Base-by-base conservation (phyloP, 2,113 vertebrate species). In the Peromyscus leucopus region DNA sequence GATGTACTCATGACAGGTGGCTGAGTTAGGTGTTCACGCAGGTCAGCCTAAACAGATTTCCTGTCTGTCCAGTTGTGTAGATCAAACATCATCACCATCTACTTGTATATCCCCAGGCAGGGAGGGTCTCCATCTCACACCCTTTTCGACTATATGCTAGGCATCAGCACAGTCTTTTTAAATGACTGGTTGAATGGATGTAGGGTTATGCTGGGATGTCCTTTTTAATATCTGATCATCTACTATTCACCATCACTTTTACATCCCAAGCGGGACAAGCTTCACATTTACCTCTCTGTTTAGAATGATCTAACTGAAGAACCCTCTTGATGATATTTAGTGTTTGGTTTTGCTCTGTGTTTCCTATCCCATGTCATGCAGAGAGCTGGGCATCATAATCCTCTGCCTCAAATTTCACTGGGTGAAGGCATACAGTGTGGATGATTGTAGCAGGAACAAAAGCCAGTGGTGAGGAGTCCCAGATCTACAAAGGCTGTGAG, bases 51-150 rank as follows among this genome's bases (percentile, higher is more conserved):
- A 59, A 21, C 17, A 9, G 46, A 69, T 13, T 7, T 42, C 26
- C 2, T 13, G 42, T 19, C 11, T 13, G 21, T 55, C 46, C 24
- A 2, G 0, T n/a, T 5, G 1, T 2, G 24, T 16, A 5, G 39
- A 72, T 33, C 33, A 2, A 0, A 1, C 2, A 6, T 16, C 26
- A 8, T 10, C 21, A 8, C 5, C 0, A 7, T 69, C 57, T 61
- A 21, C 24, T 59, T 9, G 48, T 13, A 10, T 36, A 24, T 46
- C 10, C 33, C 2, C 69, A 15, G 12, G 28, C n/a, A 19, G 13
- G 13, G 2, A 36, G 61, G 28, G 79, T 48, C 55, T 22, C 7
- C 2, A 5, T 6, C 12, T 71, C 6, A 31, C 13, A 33, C 16
- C 33, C 19, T 2, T 63, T 33, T 28, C 90, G 19, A 39, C 4